phyloP scores from a whole-genome alignment of 1,140 invertebrate species.

The Trialeurodes vaporariorum region DNA sequence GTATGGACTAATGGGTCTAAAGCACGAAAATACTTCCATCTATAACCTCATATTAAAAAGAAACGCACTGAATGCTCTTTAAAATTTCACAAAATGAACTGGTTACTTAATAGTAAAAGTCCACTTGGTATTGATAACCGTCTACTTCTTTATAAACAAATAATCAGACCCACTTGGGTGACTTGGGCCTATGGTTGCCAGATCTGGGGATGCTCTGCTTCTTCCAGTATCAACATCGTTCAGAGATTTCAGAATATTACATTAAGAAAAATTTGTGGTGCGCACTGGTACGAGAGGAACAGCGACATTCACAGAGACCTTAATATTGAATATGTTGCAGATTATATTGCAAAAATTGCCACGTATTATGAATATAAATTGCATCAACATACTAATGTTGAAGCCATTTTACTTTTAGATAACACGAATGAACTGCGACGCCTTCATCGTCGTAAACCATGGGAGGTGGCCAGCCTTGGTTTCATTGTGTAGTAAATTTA shows the following conservation, averaged over 20 bases:
- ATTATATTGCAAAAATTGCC: no score
- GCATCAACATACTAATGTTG: no score
- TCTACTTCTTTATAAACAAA: slow-evolving; percentile 24
- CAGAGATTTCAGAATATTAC: slow-evolving; percentile 18
- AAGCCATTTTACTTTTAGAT: no score
- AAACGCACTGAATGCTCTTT: slow-evolving; percentile 17
- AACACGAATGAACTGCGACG: no score
- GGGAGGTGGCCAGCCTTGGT: no score
- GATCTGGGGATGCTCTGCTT: slow-evolving; percentile 12
- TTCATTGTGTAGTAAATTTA: no score
- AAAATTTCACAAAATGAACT: slow-evolving; percentile 18
- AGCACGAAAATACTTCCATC: no score
- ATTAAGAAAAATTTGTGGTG: slow-evolving; percentile 22
- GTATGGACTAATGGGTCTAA: no score
- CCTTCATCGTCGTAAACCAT: no score
- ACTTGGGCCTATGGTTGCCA: neutral
- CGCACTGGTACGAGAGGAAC: neutral
- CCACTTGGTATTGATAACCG: slow-evolving; percentile 22
- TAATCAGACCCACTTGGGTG: slow-evolving; percentile 22
- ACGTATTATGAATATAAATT: no score
- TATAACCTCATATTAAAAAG: slow-evolving; percentile 23
- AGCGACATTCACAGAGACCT: neutral
- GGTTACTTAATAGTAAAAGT: neutral
- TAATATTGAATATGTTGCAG: no score
- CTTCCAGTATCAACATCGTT: slow-evolving; percentile 12